These are phyloP conservation scores for Heliconius aoede DNA, from an alignment of 2,888 invertebrate genomes.

Conservation along the genomic window DNA sequence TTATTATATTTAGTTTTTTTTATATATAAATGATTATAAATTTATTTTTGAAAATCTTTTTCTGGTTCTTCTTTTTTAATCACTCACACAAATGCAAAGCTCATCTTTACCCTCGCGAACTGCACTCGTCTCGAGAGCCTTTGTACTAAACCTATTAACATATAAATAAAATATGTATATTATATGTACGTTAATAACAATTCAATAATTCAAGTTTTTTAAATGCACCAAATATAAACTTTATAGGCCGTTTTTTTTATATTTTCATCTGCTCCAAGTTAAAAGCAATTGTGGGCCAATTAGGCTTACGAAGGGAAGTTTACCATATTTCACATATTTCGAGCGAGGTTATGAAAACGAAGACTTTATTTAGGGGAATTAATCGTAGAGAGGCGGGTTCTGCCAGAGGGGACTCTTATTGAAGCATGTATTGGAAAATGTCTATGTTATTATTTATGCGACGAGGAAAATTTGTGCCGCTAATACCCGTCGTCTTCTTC, in stretches of 20 bases:
- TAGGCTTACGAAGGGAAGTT: slow-evolving; percentile 20
- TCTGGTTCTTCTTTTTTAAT: no score
- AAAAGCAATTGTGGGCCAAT: slow-evolving; percentile 10
- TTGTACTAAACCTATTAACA: no score
- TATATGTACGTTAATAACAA: no score
- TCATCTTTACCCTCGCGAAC: no score
- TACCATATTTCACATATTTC: slow-evolving; percentile 32
- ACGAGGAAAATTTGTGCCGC: slow-evolving; percentile 66
- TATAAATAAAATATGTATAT: no score
- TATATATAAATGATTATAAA: no score
- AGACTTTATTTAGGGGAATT: slow-evolving; percentile 36
- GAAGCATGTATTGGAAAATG: slow-evolving; percentile 74
- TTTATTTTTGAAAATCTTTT: no score
- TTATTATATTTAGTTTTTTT: no score
- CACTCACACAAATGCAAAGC: no score
- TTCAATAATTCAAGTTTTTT: neutral
- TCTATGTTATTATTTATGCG: slow-evolving; percentile 77
- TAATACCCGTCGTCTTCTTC: slow-evolving; percentile 72
- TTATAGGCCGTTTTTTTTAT: slow-evolving; percentile 3
- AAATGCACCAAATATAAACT: neutral
- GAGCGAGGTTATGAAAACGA: slow-evolving; percentile 31
- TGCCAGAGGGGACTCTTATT: slow-evolving; percentile 58
- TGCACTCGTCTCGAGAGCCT: no score
- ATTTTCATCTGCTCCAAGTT: neutral
- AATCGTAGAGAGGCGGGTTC: slow-evolving; percentile 34